Evolutionary conservation across 2,797 vertebrate genomes (phyloP).

Genomic region (Otus scops): DNA sequence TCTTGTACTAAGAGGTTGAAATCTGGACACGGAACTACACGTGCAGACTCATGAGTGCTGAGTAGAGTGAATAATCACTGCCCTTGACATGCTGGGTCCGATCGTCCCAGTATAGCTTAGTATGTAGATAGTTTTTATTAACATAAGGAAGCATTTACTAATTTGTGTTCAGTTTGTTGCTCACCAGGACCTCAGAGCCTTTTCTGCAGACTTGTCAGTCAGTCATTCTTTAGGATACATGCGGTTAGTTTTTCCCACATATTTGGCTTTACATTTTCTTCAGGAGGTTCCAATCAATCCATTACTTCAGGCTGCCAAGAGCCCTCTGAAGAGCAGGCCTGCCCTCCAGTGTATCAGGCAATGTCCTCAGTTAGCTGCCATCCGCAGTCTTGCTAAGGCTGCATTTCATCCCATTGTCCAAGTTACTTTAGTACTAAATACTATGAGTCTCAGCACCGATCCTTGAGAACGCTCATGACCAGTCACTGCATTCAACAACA

Average conservation of each 20-base stretch:
- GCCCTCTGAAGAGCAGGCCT: neutral
- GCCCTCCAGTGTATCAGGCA: neutral
- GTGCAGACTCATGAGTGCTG: neutral
- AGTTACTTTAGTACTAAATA: neutral
- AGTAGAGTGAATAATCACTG: neutral
- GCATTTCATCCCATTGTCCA: neutral
- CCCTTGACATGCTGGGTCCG: neutral
- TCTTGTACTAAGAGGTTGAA: neutral
- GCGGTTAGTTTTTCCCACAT: neutral
- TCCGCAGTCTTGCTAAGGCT: neutral
- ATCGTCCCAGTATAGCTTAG: neutral
- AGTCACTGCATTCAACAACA: neutral
- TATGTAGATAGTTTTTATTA: neutral
- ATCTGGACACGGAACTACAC: neutral
- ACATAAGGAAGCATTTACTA: neutral
- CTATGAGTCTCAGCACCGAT: neutral
- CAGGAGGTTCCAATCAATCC: neutral
- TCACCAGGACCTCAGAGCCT: neutral
- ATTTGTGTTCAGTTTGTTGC: neutral
- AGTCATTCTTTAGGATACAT: neutral
- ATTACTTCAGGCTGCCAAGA: neutral
- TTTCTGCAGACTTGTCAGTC: neutral
- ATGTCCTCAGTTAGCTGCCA: neutral
- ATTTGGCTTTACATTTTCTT: neutral
- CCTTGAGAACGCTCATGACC: neutral